Conservation (phyloP, 2,113 vertebrate genomes). For the Odocoileus virginianus region DNA sequence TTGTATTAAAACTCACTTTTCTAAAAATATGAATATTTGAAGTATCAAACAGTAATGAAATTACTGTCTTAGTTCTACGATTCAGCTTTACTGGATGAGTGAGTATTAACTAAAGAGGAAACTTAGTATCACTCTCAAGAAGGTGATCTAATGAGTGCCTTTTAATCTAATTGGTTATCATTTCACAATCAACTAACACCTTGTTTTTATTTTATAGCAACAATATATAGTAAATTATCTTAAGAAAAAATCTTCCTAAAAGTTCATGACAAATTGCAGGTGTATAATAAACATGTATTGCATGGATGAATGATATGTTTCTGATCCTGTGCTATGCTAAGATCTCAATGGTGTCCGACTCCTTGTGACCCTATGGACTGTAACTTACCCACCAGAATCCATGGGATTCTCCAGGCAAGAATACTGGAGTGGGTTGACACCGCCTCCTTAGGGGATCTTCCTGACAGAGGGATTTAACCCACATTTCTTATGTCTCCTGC, state of each 20-base stretch:
- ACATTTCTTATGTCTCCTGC: background rate
- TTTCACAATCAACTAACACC: background rate
- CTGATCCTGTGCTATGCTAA: background rate
- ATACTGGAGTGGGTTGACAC: background rate
- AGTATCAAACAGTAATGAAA: conserved; percentile 1
- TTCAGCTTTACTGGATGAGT: background rate
- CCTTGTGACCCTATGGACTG: background rate
- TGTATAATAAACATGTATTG: background rate
- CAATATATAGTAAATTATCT: background rate
- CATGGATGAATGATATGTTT: background rate
- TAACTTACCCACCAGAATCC: background rate
- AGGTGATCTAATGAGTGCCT: background rate
- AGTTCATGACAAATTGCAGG: background rate
- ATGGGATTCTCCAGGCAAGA: background rate
- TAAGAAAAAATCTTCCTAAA: background rate
- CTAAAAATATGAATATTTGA: background rate
- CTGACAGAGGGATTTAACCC: background rate
- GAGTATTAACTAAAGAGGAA: background rate
- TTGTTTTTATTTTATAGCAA: conserved; percentile 20
- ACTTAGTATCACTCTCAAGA: background rate
- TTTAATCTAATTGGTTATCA: background rate
- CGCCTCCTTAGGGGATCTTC: background rate
- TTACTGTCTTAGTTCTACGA: background rate
- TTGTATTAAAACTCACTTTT: background rate
- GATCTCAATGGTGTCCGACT: background rate